Base-by-base conservation (phyloP, 1,140 invertebrate genomes). In the Dendrolimus kikuchii region DNA sequence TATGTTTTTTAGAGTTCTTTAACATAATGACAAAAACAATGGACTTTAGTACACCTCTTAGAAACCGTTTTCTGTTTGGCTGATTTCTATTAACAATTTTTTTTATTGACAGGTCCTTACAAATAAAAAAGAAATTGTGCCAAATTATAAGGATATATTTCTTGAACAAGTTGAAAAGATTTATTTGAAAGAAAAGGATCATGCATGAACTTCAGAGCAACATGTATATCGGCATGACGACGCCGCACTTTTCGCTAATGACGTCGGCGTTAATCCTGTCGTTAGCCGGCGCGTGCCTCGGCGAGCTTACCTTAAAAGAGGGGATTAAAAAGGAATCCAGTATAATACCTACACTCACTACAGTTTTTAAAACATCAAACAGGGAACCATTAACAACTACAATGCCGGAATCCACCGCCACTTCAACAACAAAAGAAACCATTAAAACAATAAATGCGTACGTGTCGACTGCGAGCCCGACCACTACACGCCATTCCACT, bases 361-460 rank as follows among this genome's bases (percentile, higher is more conserved):
- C 62, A 36, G 66, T 64, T 55, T 54, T 70, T 61, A 62, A 60
- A 59, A 68, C 62, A 50, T 52, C 61, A 40, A 73, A 56, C 49
- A 53, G 55, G 46, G 63, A 75, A 57, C 72, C 58, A 74, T 71
- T 69, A 55, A 60, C 53, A 57, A 62, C 64, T 51, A 77, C 69
- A 53, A 61, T 62, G 64, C 58, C 62, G 50, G 57, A 62, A 42
- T 61, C 66, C 46, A 59, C 64, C 57, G 49, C 62, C 58, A 66
- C 72, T 66, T 64, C 64, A 66, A 76, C 64, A 55, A 79, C 74
- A 86, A 79, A 77, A 62, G 64, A 63, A 54, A 70, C 44, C 56
- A 59, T 64, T 68, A 74, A 73, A 71, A 71, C 64, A 74, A 78
- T 74, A 71, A 81, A 68, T 65, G 65, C 59, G 50, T 62, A 66